These are phyloP conservation scores for Ernsta delagoae DNA, from an alignment of 2,888 invertebrate genomes.

Conservation along the genomic window DNA sequence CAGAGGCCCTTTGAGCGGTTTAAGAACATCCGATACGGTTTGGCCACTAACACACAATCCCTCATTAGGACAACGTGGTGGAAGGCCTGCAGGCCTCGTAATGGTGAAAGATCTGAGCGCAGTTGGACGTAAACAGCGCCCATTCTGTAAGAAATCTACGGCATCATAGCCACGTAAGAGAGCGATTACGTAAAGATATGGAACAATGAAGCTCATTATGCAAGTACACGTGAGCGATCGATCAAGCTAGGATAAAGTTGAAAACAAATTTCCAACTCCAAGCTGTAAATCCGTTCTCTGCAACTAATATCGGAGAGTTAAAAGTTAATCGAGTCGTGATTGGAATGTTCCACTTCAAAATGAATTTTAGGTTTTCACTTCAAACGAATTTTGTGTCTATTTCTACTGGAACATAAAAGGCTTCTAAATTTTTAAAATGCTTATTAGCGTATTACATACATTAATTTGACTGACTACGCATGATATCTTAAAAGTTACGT, in stretches of 20 bases:
- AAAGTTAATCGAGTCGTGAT: slow-evolving; percentile 5
- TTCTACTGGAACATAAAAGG: neutral
- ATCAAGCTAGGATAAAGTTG: neutral
- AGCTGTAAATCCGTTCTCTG: neutral
- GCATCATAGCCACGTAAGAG: neutral
- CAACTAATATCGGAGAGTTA: neutral
- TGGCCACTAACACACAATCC: too few species aligned
- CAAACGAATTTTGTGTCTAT: neutral
- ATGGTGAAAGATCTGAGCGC: too few species aligned
- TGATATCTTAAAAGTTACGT: too few species aligned
- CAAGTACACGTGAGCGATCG: neutral
- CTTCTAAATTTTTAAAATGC: too few species aligned
- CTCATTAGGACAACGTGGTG: too few species aligned
- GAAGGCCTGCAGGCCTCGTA: too few species aligned
- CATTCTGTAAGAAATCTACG: neutral
- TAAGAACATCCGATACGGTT: too few species aligned
- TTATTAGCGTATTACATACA: too few species aligned
- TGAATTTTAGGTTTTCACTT: neutral
- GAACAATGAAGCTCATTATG: neutral
- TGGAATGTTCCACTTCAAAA: neutral
- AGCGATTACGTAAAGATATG: neutral
- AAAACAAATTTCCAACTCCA: too few species aligned
- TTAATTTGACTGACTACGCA: too few species aligned
- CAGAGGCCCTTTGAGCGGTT: too few species aligned
- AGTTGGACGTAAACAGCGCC: too few species aligned